Percentiles rank a stretch among this genome's conserved stretches.
phyloP scores from a whole-genome alignment of 2,888 invertebrate genomes.

The Clistopyga incitator region DNA sequence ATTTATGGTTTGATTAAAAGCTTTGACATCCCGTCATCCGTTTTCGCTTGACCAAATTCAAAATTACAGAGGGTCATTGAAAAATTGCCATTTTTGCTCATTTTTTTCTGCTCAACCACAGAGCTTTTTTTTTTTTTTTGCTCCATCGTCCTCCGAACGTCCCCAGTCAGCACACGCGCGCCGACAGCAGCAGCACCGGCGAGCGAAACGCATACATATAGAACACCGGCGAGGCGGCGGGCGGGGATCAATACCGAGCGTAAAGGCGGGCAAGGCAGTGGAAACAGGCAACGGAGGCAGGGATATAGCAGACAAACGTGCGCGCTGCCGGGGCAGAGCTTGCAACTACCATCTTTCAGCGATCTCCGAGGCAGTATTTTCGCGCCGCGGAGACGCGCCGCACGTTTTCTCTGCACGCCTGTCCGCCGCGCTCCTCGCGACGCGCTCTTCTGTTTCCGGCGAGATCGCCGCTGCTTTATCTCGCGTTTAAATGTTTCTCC shows the following conservation, averaged over 20 bases:
- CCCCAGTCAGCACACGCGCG: constrained; percentile 22
- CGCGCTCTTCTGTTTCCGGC: constrained; percentile 17
- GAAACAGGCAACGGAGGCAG: constrained; percentile 39
- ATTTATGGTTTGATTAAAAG: no score
- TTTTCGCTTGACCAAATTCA: no score
- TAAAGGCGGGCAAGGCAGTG: constrained; percentile 45
- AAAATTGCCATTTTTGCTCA: no score
- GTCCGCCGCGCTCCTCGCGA: constrained; percentile 40
- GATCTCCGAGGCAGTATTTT: constrained; percentile 75
- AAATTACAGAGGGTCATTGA: no score
- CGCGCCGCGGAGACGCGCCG: constrained; percentile 79
- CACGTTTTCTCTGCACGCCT: constrained; percentile 70
- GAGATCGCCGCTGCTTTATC: background rate
- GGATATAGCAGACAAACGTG: constrained; percentile 23
- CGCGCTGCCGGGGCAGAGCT: constrained; percentile 4
- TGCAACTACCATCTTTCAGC: constrained; percentile 70
- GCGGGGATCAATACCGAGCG: constrained; percentile 61
- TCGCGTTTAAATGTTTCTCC: constrained; percentile 17
- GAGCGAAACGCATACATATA: constrained; percentile 43
- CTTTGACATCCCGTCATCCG: no score
- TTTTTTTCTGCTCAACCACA: background rate
- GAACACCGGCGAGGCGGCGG: constrained; percentile 53
- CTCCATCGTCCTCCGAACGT: constrained; percentile 14
- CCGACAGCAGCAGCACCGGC: constrained; percentile 26
- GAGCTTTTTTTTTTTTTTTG: background rate